phyloP scores from a whole-genome alignment of 2,113 vertebrate genomes.

The Oreochromis niloticus region DNA sequence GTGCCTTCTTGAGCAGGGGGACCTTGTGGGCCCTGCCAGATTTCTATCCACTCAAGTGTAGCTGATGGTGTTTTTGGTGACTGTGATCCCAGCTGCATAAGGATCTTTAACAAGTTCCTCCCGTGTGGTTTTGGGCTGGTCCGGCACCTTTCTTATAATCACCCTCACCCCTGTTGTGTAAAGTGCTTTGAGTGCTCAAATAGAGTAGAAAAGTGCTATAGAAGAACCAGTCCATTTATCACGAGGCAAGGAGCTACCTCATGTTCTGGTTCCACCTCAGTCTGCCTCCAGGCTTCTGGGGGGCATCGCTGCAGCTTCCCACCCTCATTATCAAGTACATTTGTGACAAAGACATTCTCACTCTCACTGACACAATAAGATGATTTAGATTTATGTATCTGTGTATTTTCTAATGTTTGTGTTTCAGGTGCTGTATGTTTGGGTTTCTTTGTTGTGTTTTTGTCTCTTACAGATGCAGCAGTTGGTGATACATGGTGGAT shows the following conservation, averaged over 20 bases:
- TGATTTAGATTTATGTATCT: accelerated
- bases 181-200: background rate
- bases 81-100: background rate
- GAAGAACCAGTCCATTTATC: no score
- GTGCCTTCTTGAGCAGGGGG: background rate
- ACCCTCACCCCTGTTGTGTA: background rate
- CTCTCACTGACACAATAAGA: background rate
- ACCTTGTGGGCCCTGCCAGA: background rate
- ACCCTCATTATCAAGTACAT: no score
- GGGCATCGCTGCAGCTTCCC: no score
- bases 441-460: accelerated
- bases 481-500: background rate
- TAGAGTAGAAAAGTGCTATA: background rate
- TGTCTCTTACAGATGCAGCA: background rate
- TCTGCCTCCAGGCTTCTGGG: no score
- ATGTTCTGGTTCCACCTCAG: no score
- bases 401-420: background rate
- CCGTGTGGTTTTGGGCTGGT: background rate
- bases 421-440: no score
- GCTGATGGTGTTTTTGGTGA: background rate
- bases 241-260: no score
- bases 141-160: background rate
- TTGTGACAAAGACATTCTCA: background rate
- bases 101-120: background rate
- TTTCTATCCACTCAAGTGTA: background rate